These are phyloP conservation scores for Prosopocoilus inquinatus DNA, from an alignment of 2,888 invertebrate species.

Conservation along the genomic window DNA sequence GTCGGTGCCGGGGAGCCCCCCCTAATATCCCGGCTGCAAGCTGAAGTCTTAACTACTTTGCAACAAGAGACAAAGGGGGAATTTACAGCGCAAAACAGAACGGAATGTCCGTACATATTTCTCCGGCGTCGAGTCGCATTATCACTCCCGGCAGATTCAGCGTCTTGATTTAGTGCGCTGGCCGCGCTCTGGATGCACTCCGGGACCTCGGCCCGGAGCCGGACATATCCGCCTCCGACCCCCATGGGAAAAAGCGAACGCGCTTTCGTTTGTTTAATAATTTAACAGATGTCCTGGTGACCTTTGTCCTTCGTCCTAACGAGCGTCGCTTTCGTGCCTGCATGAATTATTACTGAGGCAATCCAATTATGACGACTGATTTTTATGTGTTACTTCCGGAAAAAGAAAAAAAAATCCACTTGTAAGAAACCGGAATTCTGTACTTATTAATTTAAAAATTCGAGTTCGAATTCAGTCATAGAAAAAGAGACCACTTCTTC, in stretches of 20 bases:
- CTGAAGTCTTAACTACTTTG: slow-evolving; percentile 33
- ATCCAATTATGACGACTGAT: no score
- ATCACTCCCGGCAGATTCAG: slow-evolving; percentile 41
- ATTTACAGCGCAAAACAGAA: slow-evolving; percentile 31
- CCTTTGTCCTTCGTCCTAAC: no score
- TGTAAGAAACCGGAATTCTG: no score
- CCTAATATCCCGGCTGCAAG: slow-evolving; percentile 25
- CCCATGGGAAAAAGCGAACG: neutral
- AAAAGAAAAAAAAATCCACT: no score
- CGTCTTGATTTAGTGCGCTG: slow-evolving; percentile 38
- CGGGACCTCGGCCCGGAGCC: slow-evolving; percentile 13
- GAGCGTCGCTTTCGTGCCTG: neutral
- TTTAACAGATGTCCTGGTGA: slow-evolving; percentile 7
- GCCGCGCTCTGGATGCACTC: slow-evolving; percentile 18
- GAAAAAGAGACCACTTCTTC: no score
- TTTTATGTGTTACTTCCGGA: no score
- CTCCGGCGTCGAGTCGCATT: slow-evolving; percentile 37
- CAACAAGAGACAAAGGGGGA: slow-evolving; percentile 31
- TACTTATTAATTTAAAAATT: no score
- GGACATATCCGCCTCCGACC: slow-evolving; percentile 14
- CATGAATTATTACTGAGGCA: slow-evolving; percentile 1
- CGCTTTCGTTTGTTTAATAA: slow-evolving; percentile 21
- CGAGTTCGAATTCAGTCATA: no score
- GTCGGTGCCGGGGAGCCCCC: slow-evolving; percentile 23
- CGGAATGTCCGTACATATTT: slow-evolving; percentile 35